phyloP scores from a whole-genome alignment of 2,797 vertebrate species.

The Xiphorhynchus erythropygius region DNA sequence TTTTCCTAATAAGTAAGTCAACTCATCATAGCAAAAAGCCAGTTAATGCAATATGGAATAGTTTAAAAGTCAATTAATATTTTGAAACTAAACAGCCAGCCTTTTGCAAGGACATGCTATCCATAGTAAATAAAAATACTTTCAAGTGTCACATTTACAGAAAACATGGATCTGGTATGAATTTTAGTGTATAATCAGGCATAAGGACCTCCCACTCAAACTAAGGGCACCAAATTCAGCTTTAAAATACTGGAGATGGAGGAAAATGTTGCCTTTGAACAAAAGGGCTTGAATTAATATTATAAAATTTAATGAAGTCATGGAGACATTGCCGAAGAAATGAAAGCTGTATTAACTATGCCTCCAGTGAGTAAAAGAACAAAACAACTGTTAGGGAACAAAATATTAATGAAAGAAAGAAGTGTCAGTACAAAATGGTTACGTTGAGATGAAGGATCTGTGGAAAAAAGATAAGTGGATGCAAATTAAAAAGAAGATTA shows the following conservation, averaged over 20 bases:
- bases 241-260: neutral
- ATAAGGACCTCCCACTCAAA: slow-evolving; percentile 18
- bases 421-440: slow-evolving; percentile 26
- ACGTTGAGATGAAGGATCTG: slow-evolving; percentile 46
- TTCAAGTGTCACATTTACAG: slow-evolving; percentile 38
- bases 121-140: slow-evolving; percentile 23
- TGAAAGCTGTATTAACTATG: slow-evolving; percentile 19
- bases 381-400: slow-evolving; percentile 49
- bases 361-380: slow-evolving; percentile 41
- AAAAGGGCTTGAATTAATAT: slow-evolving; percentile 6
- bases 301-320: slow-evolving; percentile 33
- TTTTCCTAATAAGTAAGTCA: slow-evolving; percentile 74
- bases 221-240: neutral
- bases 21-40: slow-evolving; percentile 54
- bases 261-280: neutral
- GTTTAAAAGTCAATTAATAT: slow-evolving; percentile 79
- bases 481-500: slow-evolving; percentile 48
- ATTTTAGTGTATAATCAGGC: neutral
- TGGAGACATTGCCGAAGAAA: slow-evolving; percentile 18
- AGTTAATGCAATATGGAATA: slow-evolving; percentile 75
- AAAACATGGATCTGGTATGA: slow-evolving; percentile 22
- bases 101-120: slow-evolving; percentile 73
- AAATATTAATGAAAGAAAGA: slow-evolving; percentile 50
- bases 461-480: slow-evolving; percentile 53
- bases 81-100: slow-evolving; percentile 77